These are phyloP conservation scores for Polydrusus tereticollis DNA, from an alignment of 2,888 invertebrate genomes.

Conservation along the genomic window DNA sequence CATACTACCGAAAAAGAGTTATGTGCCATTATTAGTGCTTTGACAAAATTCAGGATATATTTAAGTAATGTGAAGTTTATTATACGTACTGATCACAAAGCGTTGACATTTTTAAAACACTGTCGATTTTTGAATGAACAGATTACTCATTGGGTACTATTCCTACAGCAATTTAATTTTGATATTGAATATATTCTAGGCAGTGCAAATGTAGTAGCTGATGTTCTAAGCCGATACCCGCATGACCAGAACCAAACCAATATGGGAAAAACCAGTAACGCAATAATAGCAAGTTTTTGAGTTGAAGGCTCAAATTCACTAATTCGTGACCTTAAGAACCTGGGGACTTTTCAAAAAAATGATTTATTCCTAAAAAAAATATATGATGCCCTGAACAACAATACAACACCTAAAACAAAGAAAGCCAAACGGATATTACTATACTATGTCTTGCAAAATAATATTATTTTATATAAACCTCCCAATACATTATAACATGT, in stretches of 20 bases:
- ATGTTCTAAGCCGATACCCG: constrained; percentile 38
- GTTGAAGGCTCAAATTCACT: constrained; percentile 1
- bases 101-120: constrained; percentile 40
- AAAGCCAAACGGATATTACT: background rate
- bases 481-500: background rate
- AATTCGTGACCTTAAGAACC: background rate
- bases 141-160: constrained; percentile 42
- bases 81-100: constrained; percentile 47
- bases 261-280: background rate
- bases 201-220: constrained; percentile 40
- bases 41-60: constrained; percentile 39
- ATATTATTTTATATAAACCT: background rate
- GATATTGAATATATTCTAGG: constrained; percentile 39
- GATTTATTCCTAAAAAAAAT: background rate
- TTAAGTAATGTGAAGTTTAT: constrained; percentile 27
- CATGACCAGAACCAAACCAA: background rate
- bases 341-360: background rate
- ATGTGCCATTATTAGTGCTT: constrained; percentile 37
- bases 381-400: background rate
- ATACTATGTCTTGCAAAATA: background rate
- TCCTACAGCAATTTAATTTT: constrained; percentile 39
- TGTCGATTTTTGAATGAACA: constrained; percentile 42
- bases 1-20: constrained; percentile 50
- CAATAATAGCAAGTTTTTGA: background rate
- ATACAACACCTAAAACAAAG: background rate